Base-by-base conservation (phyloP, 2,797 vertebrate species). In the Leuciscus waleckii region DNA sequence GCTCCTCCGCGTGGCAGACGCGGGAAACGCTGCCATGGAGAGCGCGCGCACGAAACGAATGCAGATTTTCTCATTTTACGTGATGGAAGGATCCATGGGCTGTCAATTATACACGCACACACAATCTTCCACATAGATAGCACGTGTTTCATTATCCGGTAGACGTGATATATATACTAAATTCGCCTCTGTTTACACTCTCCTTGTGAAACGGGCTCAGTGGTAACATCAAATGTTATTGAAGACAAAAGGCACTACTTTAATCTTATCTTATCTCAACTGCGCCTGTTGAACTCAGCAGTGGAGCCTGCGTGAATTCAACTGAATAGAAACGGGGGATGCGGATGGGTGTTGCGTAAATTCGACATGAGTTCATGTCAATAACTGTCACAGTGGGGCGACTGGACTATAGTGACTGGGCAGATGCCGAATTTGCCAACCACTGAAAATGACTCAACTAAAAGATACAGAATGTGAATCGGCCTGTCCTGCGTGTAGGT, bases 1-100 rank as follows among this genome's bases (percentile, higher is more conserved):
- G 94, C 94, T 93, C 94, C 94, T 94, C 93, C 94, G 89, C 88
- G 93, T 93, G 95, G 93, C 89, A 37, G 46, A 37, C 13, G 13
- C 77, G 51, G 82, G 89, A 91, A 90, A 81, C 83, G 86, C 79
- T 7, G 16, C 54, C 8, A 39, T 7, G 39, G 2, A 63, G 26
- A 32, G 77, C 39, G 39, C 26, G 29, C 39, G 16, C 41, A 26
- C n/a, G 13, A 32, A 83, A 83, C 26, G 4, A 65, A 74, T 54
- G 68, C 56, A 63, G 76, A 71, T 37, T 51, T 68, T 51, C 39
- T 58, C 54, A 23, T 58, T 79, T 49, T 49, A 37, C 21, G 16
- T 35, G 21, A 71, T 26, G 19, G 82, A 77, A 56, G 2, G 61
- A 84, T 13, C 7, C 63, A 19, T 7, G 51, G n/a, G 17, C 32